Conservation (phyloP, 2,888 invertebrate genomes). For the Mesorhabditis belari region DNA sequence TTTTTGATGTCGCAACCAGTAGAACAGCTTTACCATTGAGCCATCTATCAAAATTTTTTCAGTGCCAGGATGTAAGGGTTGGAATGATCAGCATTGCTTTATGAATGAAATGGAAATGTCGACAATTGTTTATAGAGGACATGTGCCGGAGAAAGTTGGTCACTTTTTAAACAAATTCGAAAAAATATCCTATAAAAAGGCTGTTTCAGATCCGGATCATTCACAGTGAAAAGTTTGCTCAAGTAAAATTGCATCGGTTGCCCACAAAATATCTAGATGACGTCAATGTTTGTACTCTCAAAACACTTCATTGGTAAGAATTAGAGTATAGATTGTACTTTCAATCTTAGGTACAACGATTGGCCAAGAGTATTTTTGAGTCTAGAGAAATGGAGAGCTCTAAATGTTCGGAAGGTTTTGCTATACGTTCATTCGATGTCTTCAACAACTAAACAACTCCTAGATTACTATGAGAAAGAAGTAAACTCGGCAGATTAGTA, state of each 20-base stretch:
- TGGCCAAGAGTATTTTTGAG: background rate
- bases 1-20: no score
- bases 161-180: no score
- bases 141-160: no score
- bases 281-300: background rate
- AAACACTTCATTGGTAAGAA: background rate
- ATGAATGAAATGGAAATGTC: background rate
- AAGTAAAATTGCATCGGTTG: background rate
- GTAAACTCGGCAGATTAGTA: no score
- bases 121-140: background rate
- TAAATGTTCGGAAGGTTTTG: background rate
- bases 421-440: background rate
- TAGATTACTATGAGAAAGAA: background rate
- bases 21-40: no score
- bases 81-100: no score
- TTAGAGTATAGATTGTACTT: background rate
- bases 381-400: background rate
- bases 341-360: background rate
- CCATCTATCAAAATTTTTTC: no score
- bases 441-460: background rate
- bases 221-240: background rate
- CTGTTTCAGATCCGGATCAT: background rate
- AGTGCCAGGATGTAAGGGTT: no score
- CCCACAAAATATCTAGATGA: background rate
- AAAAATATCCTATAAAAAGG: background rate